Percentiles rank a stretch among this genome's conserved stretches.
phyloP scores from a whole-genome alignment of 2,888 invertebrate genomes.

The Cryptosula pallasiana region DNA sequence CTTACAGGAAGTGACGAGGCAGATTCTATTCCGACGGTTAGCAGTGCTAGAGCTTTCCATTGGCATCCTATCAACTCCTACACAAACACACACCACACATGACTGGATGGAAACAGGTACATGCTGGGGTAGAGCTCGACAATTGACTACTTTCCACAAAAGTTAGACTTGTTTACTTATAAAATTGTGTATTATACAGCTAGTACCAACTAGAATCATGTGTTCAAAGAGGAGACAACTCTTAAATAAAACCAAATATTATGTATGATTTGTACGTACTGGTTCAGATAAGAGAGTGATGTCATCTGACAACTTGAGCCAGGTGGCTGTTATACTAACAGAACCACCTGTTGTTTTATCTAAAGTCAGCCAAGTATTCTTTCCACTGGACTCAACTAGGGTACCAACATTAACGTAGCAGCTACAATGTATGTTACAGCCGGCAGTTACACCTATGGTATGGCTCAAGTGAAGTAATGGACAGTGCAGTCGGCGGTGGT shows the following conservation, averaged over 20 bases:
- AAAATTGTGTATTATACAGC: no score
- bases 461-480: no score
- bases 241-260: no score
- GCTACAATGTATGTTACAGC: neutral
- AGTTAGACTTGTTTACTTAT: no score
- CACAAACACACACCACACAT: neutral
- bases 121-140: no score
- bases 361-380: neutral
- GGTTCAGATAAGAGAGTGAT: neutral
- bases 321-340: constrained; percentile 11
- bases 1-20: constrained; percentile 15
- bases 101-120: no score
- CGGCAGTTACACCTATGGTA: neutral
- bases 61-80: constrained; percentile 25
- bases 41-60: constrained; percentile 21
- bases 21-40: constrained; percentile 8
- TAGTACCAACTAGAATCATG: no score
- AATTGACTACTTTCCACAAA: no score
- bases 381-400: constrained; percentile 14
- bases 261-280: no score
- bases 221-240: no score
- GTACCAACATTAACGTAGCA: neutral
- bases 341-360: constrained; percentile 6
- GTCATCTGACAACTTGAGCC: constrained; percentile 3
- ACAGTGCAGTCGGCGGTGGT: no score